phyloP scores from a whole-genome alignment of 2,888 invertebrate genomes.

The Anthrax anthrax region DNA sequence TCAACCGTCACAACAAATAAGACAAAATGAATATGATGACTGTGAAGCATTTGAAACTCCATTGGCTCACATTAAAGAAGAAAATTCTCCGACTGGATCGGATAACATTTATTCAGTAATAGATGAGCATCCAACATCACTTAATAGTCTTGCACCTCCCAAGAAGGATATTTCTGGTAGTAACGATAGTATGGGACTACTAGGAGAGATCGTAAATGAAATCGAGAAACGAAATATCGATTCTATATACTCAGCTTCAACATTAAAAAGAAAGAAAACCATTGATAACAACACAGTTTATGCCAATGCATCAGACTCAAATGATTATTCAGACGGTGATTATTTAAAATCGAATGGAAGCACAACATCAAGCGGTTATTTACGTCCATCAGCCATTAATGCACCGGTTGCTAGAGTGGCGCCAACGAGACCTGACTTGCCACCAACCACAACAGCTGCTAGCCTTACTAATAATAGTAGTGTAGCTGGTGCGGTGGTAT shows the following conservation, averaged over 20 bases:
- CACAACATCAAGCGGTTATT: conserved; percentile 57
- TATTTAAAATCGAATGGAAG: conserved; percentile 45
- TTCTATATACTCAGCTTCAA: conserved; percentile 72
- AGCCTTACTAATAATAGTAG: not conserved
- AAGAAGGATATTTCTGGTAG: conserved; percentile 38
- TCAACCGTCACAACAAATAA: conserved; percentile 19
- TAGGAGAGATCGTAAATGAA: conserved; percentile 77
- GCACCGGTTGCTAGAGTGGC: conserved; percentile 40
- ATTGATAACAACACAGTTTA: conserved; percentile 38
- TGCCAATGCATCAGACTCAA: conserved; percentile 42
- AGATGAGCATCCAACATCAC: conserved; percentile 54
- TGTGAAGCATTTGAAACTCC: conserved; percentile 49
- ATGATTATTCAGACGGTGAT: conserved; percentile 45
- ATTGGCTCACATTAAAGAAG: conserved; percentile 47
- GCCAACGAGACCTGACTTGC: conserved; percentile 27
- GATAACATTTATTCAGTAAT: conserved; percentile 82
- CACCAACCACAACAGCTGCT: conserved; percentile 8
- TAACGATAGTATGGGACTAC: conserved; percentile 57
- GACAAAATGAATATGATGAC: conserved; percentile 57
- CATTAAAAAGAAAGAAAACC: conserved; percentile 44
- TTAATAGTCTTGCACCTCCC: conserved; percentile 34
- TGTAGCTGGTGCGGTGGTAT: conserved; percentile 11
- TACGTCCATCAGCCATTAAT: conserved; percentile 57
- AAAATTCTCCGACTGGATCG: conserved; percentile 37
- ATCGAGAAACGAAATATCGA: conserved; percentile 76